A percentile compares a stretch with the other conserved stretches of the same genome.
These are phyloP conservation scores for Bathynomus jamesi DNA, from an alignment of 1,140 invertebrate genomes.

Conservation along the genomic window DNA sequence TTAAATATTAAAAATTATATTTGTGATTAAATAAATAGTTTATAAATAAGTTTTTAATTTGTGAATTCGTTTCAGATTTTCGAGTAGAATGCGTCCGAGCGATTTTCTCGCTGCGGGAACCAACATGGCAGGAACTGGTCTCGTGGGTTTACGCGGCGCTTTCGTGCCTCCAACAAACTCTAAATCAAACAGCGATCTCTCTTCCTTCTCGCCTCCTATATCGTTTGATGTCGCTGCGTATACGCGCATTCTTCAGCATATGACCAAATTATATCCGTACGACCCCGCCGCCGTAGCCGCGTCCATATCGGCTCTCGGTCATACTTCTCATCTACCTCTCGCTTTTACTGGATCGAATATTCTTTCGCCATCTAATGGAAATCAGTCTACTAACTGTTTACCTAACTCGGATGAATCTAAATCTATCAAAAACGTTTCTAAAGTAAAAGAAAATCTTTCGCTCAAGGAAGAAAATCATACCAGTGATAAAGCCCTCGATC, in stretches of 20 bases:
- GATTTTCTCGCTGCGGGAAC: not conserved
- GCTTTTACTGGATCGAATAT: slow-evolving; percentile 26
- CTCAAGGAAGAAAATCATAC: slow-evolving; percentile 11
- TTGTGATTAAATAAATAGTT: too few species aligned
- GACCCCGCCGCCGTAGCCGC: slow-evolving; percentile 28
- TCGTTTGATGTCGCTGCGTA: slow-evolving; percentile 31
- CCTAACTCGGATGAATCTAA: not conserved
- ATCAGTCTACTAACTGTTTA: too few species aligned
- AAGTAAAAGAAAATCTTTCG: not conserved
- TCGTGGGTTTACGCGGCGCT: not conserved
- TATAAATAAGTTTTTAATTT: not conserved
- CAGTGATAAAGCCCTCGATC: slow-evolving; percentile 20
- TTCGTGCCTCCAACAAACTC: not conserved
- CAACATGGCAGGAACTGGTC: not conserved
- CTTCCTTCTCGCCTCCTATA: slow-evolving; percentile 16
- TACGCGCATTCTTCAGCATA: slow-evolving; percentile 23
- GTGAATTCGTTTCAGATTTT: not conserved
- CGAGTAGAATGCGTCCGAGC: not conserved
- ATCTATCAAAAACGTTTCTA: slow-evolving; percentile 7
- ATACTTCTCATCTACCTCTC: slow-evolving; percentile 27
- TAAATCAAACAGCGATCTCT: slow-evolving; percentile 4
- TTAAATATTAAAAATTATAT: too few species aligned
- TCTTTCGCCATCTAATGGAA: slow-evolving; percentile 15
- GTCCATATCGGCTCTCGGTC: slow-evolving; percentile 26
- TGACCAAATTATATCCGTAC: slow-evolving; percentile 29